These are phyloP conservation scores for Zaprionus nigranus DNA, from an alignment of 1,140 invertebrate species.

Conservation along the genomic window DNA sequence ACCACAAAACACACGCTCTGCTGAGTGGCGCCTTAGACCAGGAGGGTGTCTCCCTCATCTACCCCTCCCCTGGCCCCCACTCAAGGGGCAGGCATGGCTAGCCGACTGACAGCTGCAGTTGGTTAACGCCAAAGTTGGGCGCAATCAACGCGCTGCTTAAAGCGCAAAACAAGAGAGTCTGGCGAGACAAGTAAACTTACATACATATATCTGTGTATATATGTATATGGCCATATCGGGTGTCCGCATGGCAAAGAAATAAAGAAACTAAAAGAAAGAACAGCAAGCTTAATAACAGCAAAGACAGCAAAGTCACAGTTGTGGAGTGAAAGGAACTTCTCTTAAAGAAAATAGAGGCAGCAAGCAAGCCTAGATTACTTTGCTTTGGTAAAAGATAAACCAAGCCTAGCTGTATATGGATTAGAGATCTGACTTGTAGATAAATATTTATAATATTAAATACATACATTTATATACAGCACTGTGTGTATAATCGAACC, in stretches of 20 bases:
- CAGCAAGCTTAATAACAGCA: neutral
- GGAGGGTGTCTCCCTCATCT: neutral
- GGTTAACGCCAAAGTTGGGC: conserved; percentile 51
- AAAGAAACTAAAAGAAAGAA: neutral
- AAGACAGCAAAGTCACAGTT: neutral
- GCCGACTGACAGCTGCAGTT: conserved; percentile 63
- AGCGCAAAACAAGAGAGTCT: conserved; percentile 3
- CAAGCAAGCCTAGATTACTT: no score
- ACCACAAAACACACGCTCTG: conserved; percentile 73
- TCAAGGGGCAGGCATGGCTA: conserved; percentile 1
- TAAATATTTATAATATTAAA: no score
- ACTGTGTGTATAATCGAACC: no score
- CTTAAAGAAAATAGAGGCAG: no score
- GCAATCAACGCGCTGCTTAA: conserved; percentile 22
- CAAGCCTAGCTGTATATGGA: no score
- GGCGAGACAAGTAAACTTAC: neutral
- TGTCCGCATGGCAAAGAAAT: neutral
- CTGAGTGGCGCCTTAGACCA: conserved; percentile 51
- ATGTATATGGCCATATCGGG: neutral
- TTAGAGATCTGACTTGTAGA: no score
- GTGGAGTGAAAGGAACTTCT: no score
- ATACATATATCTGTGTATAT: neutral
- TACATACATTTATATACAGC: no score
- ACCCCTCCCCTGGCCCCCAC: neutral
- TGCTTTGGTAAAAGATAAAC: no score